Percentiles rank a stretch among this genome's conserved stretches.
Conservation (phyloP, 2,888 invertebrate genomes). For the Pyrocoelia pectoralis region DNA sequence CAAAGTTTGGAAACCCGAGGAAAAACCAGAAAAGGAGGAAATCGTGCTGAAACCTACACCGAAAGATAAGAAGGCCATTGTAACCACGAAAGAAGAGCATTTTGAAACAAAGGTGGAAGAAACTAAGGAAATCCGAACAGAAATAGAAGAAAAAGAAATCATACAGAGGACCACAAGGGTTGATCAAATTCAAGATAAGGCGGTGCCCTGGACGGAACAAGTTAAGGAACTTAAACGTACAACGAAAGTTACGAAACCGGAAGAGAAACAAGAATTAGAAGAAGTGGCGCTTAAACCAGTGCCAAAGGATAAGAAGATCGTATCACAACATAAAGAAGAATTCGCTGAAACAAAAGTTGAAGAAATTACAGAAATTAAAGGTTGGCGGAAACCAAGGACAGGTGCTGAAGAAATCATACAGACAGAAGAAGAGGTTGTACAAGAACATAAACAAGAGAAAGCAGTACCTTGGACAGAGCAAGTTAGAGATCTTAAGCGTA, state of each 20-base stretch:
- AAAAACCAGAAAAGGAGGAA: constrained; percentile 49
- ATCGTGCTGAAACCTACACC: constrained; percentile 23
- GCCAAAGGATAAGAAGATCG: constrained; percentile 13
- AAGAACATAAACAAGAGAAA: constrained; percentile 40
- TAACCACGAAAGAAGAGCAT: neutral
- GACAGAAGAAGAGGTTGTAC: constrained; percentile 27
- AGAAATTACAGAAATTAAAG: constrained; percentile 26
- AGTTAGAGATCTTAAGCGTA: constrained; percentile 24
- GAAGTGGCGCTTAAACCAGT: constrained; percentile 25
- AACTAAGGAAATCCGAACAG: neutral
- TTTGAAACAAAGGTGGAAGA: neutral
- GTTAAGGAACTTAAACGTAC: constrained; percentile 25
- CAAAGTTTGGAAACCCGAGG: constrained; percentile 53
- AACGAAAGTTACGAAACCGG: constrained; percentile 8
- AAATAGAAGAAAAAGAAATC: constrained; percentile 8
- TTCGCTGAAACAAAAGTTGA: constrained; percentile 16
- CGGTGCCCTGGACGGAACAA: constrained; percentile 30
- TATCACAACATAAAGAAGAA: constrained; percentile 6
- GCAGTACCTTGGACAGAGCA: constrained; percentile 28
- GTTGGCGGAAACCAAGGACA: constrained; percentile 8
- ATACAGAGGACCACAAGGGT: no score
- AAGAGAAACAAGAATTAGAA: constrained; percentile 19
- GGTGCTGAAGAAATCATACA: constrained; percentile 24
- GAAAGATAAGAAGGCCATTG: neutral
- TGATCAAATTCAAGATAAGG: neutral